Percentiles rank a stretch among this genome's conserved stretches.
Evolutionary conservation across 2,113 vertebrate genomes (phyloP).

Genomic region (Etia nguti): DNA sequence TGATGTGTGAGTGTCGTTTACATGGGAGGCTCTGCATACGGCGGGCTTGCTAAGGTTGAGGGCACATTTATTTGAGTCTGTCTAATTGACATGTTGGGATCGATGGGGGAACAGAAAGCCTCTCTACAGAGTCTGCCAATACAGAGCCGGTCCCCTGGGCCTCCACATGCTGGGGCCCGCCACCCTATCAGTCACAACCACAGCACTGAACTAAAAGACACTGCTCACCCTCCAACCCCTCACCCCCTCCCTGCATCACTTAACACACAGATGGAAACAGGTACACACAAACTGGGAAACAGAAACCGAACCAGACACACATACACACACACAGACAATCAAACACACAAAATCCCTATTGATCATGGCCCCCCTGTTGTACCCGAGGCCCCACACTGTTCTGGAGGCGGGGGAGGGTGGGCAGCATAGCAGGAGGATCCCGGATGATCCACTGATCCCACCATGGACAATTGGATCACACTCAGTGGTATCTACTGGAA

Average conservation of each 20-base stretch:
- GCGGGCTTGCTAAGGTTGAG: constrained; percentile 42
- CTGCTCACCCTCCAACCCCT: not conserved
- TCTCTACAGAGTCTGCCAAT: constrained; percentile 62
- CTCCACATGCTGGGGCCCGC: constrained; percentile 34
- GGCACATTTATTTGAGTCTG: constrained; percentile 69
- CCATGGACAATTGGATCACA: constrained; percentile 70
- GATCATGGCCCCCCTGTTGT: constrained; percentile 49
- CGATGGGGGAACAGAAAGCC: constrained; percentile 67
- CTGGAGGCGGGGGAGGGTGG: constrained; percentile 19
- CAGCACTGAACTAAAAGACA: constrained; percentile 51
- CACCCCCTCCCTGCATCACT: constrained; percentile 19
- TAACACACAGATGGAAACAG: constrained; percentile 37
- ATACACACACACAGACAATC: constrained; percentile 42
- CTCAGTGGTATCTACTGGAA: constrained; percentile 54
- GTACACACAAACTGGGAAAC: constrained; percentile 14
- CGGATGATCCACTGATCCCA: constrained; percentile 69
- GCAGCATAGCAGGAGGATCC: constrained; percentile 49
- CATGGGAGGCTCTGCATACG: constrained; percentile 36
- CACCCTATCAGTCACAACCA: constrained; percentile 67
- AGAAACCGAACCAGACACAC: constrained; percentile 31
- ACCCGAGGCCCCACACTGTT: constrained; percentile 40
- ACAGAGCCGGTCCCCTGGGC: constrained; percentile 55
- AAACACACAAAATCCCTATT: constrained; percentile 70
- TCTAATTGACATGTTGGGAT: constrained; percentile 73
- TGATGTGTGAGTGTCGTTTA: constrained; percentile 55